These are phyloP conservation scores for Drosophila infuscata DNA, from an alignment of 2,888 invertebrate species.

Conservation along the genomic window DNA sequence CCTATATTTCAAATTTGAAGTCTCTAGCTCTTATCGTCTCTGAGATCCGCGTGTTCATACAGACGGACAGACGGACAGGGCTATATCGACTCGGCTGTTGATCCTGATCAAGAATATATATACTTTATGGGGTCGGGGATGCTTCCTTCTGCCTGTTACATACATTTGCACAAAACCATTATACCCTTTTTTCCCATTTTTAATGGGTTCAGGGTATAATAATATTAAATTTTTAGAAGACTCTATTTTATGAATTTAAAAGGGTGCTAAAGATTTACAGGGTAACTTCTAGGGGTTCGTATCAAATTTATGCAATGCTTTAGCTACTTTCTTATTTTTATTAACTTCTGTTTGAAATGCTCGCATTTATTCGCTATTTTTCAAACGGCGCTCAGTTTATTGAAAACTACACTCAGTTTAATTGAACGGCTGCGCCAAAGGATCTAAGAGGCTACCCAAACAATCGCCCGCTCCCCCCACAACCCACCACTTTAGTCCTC, in stretches of 20 bases:
- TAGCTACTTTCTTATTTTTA: slow-evolving; percentile 41
- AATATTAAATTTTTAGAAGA: background rate
- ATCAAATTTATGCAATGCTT: background rate
- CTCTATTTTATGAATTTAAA: background rate
- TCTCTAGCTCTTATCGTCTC: too few species aligned
- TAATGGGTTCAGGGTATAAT: too few species aligned
- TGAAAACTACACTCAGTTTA: slow-evolving; percentile 79
- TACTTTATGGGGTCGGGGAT: too few species aligned
- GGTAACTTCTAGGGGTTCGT: background rate
- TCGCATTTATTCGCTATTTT: slow-evolving; percentile 73
- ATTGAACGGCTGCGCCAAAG: slow-evolving; percentile 69
- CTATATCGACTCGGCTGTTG: too few species aligned
- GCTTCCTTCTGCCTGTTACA: too few species aligned
- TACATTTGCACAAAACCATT: too few species aligned
- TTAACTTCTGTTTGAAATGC: slow-evolving; percentile 38
- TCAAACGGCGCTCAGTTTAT: slow-evolving; percentile 70
- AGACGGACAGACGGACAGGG: too few species aligned
- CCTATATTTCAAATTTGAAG: too few species aligned
- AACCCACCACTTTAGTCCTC: background rate
- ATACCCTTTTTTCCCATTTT: too few species aligned
- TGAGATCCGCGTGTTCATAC: too few species aligned
- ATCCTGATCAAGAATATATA: too few species aligned
- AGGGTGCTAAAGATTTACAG: background rate
- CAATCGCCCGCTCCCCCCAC: background rate
- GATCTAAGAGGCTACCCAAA: slow-evolving; percentile 44